Base-by-base conservation (phyloP, 2,888 invertebrate species). In the Ophraella communa region DNA sequence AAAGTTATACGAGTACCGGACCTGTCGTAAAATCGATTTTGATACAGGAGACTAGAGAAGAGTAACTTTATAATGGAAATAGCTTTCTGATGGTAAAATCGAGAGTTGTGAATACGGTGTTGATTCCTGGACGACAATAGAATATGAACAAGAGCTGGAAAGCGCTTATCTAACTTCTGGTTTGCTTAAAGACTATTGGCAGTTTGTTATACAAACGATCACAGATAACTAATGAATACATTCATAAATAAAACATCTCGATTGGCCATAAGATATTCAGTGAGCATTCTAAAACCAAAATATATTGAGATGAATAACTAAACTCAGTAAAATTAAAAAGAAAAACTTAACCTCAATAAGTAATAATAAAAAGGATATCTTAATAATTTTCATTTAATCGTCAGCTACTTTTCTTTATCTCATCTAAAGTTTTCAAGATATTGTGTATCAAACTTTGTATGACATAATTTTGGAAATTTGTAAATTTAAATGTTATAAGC, bases 11-110 rank as follows among this genome's bases (percentile, higher is more conserved):
- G 49, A 23, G 20, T 51, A 59, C 24, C 42, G 35, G 51, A 39
- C 24, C 51, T 51, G 59, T 51, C 49, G 27, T 21, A 51, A 51
- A 59, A 59, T 59, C 59, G 59, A 51, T 59, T 39, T 17, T 51
- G 27, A 17, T 51, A 27, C 21, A 45, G 45, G 21, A 45, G 47
- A 23, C 11, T 23, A 14, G 47, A 47, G 47, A 51, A 27, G 49
- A 51, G 49, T 10, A 51, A 51, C 24, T 59, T 59, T 59, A 23
- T 59, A 39, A 59, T 59, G 59, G 51, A 59, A 59, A 59, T 59
- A 49, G 42, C 44, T 59, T 59, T 42, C 51, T 51, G 51, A 59
- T 59, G 51, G 54, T 51, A 35, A 49, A 51, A 49, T 49, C 11
- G 14, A 24, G 49, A 35, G 39, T 51, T 49, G 24, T 58, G 58